Evolutionary conservation across 1,140 invertebrate species (phyloP), one percentile per base, ranked within the genome.

Genomic region (Chironomus tepperi): DNA sequence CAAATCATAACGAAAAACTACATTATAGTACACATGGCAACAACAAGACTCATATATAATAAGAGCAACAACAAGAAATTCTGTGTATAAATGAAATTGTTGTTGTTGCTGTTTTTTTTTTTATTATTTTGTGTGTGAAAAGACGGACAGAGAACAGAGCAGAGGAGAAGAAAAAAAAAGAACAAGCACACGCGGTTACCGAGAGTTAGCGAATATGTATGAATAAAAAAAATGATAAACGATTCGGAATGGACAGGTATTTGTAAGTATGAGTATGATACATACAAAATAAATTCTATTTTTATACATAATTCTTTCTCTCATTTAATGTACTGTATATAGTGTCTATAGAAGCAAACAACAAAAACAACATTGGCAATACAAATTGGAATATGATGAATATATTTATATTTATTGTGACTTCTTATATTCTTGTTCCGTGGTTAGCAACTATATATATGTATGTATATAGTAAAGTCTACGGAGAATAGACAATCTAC

Each of bases 211-310:
- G 43, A 47, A 34, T 34, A 34, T 34, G 24, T 34, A 34, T 34
- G 24, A 34, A 34, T 34, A 34, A 15, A 57, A 47, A 3, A n/a
- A n/a, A 57, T 57, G 47, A 57, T 57, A 57, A 57, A 57, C 47
- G 47, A 57, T 57, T 57, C 47, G 47, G 15, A 57, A 57, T 57
- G 47, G 47, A 57, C 47, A 57, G 47, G 47, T 57, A 57, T 57
- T 57, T 57, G 47, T 57, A n/a, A 57, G 12, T 57, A 15, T 57
- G 47, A 57, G 47, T 57, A n/a, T 57, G 47, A 57, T n/a, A n/a
- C 12, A 57, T 57, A 57, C 47, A 57, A 57, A 57, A 57, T n/a
- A 57, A n/a, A n/a, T 57, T 57, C 47, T 57, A 57, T 57, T 57
- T 57, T 57, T 57, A 57, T 57, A 57, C 47, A 12, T 15, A 57